These are phyloP conservation scores for Spisula subtruncata DNA, from an alignment of 2,888 invertebrate species.

Conservation along the genomic window DNA sequence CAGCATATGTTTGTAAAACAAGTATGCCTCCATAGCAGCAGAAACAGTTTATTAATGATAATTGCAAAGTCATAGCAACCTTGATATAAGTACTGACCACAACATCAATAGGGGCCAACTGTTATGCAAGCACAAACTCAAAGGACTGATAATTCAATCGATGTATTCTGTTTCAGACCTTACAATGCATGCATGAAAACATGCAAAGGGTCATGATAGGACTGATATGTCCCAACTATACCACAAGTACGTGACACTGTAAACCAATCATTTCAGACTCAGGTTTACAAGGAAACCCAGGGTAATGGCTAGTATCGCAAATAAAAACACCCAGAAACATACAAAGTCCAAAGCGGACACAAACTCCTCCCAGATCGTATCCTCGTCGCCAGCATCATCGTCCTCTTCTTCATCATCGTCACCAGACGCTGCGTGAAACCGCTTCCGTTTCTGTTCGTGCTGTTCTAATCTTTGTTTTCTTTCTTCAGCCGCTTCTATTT, in stretches of 20 bases:
- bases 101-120: too few species aligned
- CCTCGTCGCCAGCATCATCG: constrained; percentile 8
- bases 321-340: constrained; percentile 57
- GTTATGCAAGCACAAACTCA: too few species aligned
- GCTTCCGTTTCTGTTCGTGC: background rate
- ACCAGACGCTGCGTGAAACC: background rate
- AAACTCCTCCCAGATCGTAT: constrained; percentile 46
- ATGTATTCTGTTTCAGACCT: too few species aligned
- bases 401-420: constrained; percentile 9
- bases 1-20: too few species aligned
- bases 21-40: too few species aligned
- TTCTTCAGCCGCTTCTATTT: background rate
- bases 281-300: constrained; percentile 46
- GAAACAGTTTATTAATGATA: too few species aligned
- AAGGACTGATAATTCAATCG: too few species aligned
- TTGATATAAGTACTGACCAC: too few species aligned
- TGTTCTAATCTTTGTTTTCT: background rate
- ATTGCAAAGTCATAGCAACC: too few species aligned
- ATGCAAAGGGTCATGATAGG: too few species aligned
- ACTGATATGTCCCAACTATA: background rate
- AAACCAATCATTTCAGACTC: constrained; percentile 33
- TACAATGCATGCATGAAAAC: too few species aligned
- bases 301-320: constrained; percentile 21
- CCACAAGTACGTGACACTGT: background rate
- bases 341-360: constrained; percentile 62